phyloP scores from a whole-genome alignment of 2,797 vertebrate species.

The Phrynocephalus vlangalii region DNA sequence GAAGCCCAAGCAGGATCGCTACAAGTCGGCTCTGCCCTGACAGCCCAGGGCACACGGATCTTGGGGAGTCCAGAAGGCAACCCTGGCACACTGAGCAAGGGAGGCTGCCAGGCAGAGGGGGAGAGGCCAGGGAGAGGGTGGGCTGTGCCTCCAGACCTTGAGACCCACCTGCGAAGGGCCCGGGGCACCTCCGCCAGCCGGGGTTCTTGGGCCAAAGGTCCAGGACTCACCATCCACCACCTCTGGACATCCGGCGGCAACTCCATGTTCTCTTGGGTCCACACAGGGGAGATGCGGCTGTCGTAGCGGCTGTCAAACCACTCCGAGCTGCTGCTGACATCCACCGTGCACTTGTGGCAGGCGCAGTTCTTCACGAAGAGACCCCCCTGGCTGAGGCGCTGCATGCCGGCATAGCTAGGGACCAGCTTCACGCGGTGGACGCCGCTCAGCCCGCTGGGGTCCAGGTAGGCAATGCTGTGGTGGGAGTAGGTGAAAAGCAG shows the following conservation, averaged over 20 bases:
- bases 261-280: slow-evolving; percentile 94
- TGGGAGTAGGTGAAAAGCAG: slow-evolving; percentile 95
- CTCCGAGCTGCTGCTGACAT: slow-evolving; percentile 80
- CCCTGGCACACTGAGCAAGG: too few relatives aligned
- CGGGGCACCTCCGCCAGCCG: too few relatives aligned
- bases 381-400: slow-evolving; percentile 75
- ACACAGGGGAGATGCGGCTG: slow-evolving; percentile 88
- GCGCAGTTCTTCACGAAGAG: slow-evolving; percentile 83
- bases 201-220: background rate
- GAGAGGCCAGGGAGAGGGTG: background rate
- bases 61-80: too few relatives aligned
- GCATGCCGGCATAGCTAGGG: slow-evolving; percentile 85
- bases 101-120: too few relatives aligned
- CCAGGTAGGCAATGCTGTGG: slow-evolving; percentile 89
- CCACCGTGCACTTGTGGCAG: slow-evolving; percentile 88
- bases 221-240: slow-evolving; percentile 98
- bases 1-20: too few relatives aligned
- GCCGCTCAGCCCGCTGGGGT: slow-evolving; percentile 84
- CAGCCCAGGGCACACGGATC: too few relatives aligned
- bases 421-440: slow-evolving; percentile 90
- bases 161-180: background rate
- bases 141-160: background rate
- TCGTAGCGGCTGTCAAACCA: slow-evolving; percentile 96
- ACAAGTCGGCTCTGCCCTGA: too few relatives aligned
- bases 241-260: slow-evolving; percentile 92